A percentile compares a stretch with the other conserved stretches of the same genome.
Conservation (phyloP, 2,888 invertebrate genomes). For the Himalopsyche tibetana region DNA sequence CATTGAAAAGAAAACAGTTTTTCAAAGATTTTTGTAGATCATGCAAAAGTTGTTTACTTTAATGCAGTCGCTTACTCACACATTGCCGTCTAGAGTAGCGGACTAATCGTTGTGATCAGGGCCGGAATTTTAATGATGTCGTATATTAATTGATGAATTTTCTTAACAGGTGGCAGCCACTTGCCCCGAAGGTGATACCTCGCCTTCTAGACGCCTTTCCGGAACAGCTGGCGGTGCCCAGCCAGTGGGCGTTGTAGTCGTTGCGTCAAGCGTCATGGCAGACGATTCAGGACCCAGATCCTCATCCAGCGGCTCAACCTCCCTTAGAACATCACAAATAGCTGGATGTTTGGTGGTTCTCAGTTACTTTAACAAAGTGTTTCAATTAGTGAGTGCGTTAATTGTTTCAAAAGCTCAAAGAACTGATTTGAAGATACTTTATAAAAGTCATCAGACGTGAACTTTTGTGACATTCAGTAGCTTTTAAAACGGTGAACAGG, state of each 20-base stretch:
- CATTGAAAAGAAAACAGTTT: too few relatives aligned
- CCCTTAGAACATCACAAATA: background rate
- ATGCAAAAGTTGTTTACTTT: too few relatives aligned
- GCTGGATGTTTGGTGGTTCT: background rate
- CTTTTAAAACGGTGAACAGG: conserved; percentile 32
- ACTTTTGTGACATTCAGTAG: conserved; percentile 23
- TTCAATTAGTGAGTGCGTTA: background rate
- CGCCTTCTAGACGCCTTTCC: conserved; percentile 46
- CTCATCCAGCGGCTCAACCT: background rate
- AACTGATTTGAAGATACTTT: background rate
- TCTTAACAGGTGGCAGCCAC: conserved; percentile 50
- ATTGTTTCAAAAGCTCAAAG: background rate
- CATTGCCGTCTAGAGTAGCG: too few relatives aligned
- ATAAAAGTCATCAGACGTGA: background rate
- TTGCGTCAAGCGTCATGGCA: conserved; percentile 62
- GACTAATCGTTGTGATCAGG: too few relatives aligned
- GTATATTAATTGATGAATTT: background rate
- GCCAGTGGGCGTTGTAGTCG: conserved; percentile 54
- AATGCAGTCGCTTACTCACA: too few relatives aligned
- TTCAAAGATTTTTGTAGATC: too few relatives aligned
- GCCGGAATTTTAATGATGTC: too few relatives aligned
- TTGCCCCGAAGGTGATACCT: conserved; percentile 53
- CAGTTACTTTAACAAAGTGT: background rate
- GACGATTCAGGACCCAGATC: conserved; percentile 55
- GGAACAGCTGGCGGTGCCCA: conserved; percentile 46